A percentile compares a stretch with the other conserved stretches of the same genome.
Evolutionary conservation across 2,888 invertebrate species (phyloP).

Genomic region (Athripsodes cinereus): DNA sequence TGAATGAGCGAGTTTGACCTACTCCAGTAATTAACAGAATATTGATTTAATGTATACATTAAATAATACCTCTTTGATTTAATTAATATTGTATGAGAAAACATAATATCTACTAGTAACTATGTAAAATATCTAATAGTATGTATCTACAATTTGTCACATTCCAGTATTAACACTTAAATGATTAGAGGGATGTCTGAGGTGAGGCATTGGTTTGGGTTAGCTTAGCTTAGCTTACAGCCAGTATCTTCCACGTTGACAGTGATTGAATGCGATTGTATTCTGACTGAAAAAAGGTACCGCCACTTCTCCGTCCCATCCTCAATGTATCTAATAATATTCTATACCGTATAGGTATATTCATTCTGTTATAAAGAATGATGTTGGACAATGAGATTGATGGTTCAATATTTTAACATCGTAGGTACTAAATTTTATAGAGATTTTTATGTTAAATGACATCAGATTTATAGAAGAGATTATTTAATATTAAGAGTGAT

Average conservation of each 20-base stretch:
- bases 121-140: too few relatives aligned
- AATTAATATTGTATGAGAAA: too few relatives aligned
- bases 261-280: constrained; percentile 15
- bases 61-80: too few relatives aligned
- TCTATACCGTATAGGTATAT: too few relatives aligned
- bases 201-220: not conserved
- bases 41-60: too few relatives aligned
- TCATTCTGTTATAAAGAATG: not conserved
- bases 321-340: too few relatives aligned
- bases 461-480: not conserved
- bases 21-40: too few relatives aligned
- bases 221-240: not conserved
- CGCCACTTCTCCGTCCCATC: too few relatives aligned
- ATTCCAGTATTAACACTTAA: not conserved
- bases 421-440: not conserved
- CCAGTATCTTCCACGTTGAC: constrained; percentile 8
- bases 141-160: too few relatives aligned
- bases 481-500: too few relatives aligned
- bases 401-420: not conserved
- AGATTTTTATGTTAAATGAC: not conserved
- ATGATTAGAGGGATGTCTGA: not conserved
- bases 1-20: too few relatives aligned
- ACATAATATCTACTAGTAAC: too few relatives aligned
- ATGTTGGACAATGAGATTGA: not conserved
- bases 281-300: constrained; percentile 1